Evolutionary conservation across 2,797 vertebrate genomes (phyloP).

Genomic region (Pantherophis alleghaniensis): DNA sequence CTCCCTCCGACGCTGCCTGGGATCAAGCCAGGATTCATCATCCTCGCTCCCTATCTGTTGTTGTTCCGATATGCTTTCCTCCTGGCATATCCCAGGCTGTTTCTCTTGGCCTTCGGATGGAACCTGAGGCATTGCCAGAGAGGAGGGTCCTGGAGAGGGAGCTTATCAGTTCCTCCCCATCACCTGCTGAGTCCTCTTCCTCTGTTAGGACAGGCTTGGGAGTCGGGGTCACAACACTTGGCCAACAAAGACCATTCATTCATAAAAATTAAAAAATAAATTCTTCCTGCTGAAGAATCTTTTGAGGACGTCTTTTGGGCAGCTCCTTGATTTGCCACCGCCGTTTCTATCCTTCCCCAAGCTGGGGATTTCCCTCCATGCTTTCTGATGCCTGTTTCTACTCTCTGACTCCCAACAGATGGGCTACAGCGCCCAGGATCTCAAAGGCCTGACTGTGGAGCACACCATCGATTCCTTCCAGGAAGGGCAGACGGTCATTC

Average conservation of each 20-base stretch:
- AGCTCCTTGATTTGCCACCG: background rate
- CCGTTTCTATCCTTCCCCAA: background rate
- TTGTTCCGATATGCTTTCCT: too few species aligned
- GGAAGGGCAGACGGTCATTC: slow-evolving; percentile 84
- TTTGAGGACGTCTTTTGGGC: background rate
- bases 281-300: background rate
- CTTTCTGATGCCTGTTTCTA: background rate
- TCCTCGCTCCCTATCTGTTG: too few species aligned
- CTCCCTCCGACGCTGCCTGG: too few species aligned
- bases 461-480: slow-evolving; percentile 86
- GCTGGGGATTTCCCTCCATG: background rate
- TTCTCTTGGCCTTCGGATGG: too few species aligned
- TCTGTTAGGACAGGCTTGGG: too few species aligned
- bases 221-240: background rate
- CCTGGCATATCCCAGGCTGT: too few species aligned
- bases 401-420: slow-evolving; percentile 47
- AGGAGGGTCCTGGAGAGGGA: too few species aligned
- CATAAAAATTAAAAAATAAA: background rate
- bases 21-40: too few species aligned
- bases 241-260: background rate
- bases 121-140: too few species aligned
- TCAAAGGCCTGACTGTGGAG: slow-evolving; percentile 90
- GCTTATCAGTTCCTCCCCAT: too few species aligned
- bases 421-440: slow-evolving; percentile 78
- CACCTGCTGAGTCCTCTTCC: too few species aligned